Evolutionary conservation across 2,113 vertebrate genomes (phyloP).

Genomic region (Prunella fulvescens): DNA sequence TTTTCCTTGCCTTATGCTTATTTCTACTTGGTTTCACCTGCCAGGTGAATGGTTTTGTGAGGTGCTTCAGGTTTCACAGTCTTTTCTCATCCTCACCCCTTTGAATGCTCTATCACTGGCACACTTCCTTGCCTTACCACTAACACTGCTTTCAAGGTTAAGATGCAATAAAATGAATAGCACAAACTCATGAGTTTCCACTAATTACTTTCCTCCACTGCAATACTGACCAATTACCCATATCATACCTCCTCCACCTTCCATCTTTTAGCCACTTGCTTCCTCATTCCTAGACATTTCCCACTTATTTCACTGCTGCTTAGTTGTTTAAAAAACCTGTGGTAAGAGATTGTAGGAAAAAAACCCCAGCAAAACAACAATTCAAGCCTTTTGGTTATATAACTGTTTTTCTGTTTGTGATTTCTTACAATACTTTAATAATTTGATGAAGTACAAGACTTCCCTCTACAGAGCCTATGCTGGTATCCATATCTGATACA

Average conservation of each 20-base stretch:
- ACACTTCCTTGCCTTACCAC: background rate
- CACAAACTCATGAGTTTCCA: background rate
- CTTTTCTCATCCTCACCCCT: background rate
- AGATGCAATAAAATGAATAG: background rate
- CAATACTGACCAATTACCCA: background rate
- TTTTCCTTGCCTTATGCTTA: background rate
- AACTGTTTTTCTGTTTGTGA: background rate
- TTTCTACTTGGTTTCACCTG: background rate
- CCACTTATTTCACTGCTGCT: background rate
- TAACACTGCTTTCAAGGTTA: background rate
- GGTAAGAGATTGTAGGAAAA: background rate
- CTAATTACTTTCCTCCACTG: background rate
- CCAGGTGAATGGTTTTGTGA: background rate
- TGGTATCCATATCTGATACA: background rate
- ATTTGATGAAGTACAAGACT: background rate
- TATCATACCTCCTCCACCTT: background rate
- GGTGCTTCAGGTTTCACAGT: background rate
- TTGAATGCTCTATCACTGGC: background rate
- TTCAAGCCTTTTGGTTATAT: background rate
- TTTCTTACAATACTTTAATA: background rate
- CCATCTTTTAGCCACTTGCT: background rate
- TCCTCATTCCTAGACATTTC: background rate
- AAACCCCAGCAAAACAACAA: accelerated
- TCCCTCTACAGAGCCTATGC: background rate
- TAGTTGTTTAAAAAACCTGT: background rate